These are phyloP conservation scores for Lepilemur ruficaudatus DNA, from an alignment of 2,797 vertebrate species.

Conservation along the genomic window DNA sequence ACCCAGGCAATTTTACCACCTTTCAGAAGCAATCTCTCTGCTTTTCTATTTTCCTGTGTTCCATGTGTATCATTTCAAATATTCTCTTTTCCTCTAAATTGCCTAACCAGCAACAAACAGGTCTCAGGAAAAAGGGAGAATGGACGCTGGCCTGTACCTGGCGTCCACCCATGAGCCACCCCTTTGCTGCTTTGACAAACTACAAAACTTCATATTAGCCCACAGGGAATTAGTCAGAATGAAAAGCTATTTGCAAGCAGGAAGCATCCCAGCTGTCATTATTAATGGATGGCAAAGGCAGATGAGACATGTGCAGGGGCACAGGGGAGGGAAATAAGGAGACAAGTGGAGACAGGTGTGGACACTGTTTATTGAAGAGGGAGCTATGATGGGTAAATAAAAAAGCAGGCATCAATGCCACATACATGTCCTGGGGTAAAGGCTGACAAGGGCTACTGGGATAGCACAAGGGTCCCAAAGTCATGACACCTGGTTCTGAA, in stretches of 20 bases:
- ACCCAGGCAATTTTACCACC: constrained; percentile 61
- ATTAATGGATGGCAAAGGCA: background rate
- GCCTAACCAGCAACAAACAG: constrained; percentile 57
- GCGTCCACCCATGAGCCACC: background rate
- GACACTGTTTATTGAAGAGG: background rate
- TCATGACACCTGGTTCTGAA: background rate
- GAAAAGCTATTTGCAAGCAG: background rate
- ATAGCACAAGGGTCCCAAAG: background rate
- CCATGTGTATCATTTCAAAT: constrained; percentile 53
- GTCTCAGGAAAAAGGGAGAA: background rate
- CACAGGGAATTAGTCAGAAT: background rate
- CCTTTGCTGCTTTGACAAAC: background rate
- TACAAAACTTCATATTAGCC: background rate
- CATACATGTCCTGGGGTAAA: accelerated
- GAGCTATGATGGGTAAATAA: background rate
- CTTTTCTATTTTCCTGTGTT: constrained; percentile 55
- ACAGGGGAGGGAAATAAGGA: background rate
- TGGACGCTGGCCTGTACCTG: background rate
- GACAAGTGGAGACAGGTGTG: background rate
- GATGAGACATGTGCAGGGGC: background rate
- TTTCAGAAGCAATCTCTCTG: constrained; percentile 62
- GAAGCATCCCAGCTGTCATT: background rate
- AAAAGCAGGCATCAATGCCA: background rate
- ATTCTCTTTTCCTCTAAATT: background rate
- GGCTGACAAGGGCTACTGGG: background rate